phyloP scores from a whole-genome alignment of 2,113 vertebrate genomes.

The Alaudala cheleensis region DNA sequence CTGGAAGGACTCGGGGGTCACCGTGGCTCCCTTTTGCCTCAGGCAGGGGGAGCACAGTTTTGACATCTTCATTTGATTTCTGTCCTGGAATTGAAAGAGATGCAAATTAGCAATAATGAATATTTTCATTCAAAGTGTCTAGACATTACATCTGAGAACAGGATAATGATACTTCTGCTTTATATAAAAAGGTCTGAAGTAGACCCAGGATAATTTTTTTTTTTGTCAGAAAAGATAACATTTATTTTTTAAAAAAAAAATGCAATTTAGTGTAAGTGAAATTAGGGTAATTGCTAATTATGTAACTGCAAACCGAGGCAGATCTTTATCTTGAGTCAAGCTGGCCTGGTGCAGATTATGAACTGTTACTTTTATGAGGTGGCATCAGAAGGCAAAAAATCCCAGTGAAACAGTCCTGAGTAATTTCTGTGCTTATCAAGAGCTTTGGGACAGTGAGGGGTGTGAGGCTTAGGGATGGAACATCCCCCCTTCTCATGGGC shows the following conservation, averaged over 20 bases:
- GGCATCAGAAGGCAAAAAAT: neutral
- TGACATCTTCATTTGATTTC: slow-evolving; percentile 39
- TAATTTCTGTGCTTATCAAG: rapidly evolving
- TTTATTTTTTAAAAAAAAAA: neutral
- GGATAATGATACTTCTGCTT: slow-evolving; percentile 3
- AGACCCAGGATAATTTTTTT: neutral
- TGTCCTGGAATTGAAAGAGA: neutral
- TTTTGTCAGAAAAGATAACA: neutral
- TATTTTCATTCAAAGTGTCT: slow-evolving; percentile 48
- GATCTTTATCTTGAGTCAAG: neutral
- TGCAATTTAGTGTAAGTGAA: neutral
- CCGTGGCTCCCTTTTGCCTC: neutral
- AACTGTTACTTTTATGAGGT: neutral
- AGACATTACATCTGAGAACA: neutral
- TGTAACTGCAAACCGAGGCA: neutral
- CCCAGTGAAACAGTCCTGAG: neutral
- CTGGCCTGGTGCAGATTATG: neutral
- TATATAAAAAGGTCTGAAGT: neutral
- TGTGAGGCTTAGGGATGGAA: neutral
- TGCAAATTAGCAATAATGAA: slow-evolving; percentile 51
- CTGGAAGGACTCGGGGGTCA: neutral
- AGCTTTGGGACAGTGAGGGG: neutral
- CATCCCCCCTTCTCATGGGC: neutral
- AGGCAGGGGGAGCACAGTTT: neutral
- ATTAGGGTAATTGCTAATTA: slow-evolving; percentile 42